Percentiles rank a stretch among this genome's conserved stretches.
Evolutionary conservation across 2,888 invertebrate species (phyloP).

Genomic region (Caenorhabditis sp.): DNA sequence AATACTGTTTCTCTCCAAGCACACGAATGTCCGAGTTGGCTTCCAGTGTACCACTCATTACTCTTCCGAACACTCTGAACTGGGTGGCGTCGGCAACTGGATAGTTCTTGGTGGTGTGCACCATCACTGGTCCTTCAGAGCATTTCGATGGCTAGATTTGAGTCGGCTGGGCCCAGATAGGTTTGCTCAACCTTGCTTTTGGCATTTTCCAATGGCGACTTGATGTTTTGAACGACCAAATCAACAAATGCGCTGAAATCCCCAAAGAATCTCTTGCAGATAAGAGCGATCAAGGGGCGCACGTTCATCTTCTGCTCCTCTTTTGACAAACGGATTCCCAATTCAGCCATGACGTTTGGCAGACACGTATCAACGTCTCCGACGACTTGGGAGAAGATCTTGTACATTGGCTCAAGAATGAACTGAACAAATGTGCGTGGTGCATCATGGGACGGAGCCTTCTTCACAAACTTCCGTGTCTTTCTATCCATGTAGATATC

Average conservation of each 20-base stretch:
- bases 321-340: slow-evolving; percentile 94
- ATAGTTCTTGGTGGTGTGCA: slow-evolving; percentile 99
- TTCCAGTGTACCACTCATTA: slow-evolving; percentile 96
- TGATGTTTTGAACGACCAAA: slow-evolving; percentile 95
- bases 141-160: slow-evolving; percentile 91
- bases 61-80: slow-evolving; percentile 92
- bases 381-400: slow-evolving; percentile 97
- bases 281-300: slow-evolving; percentile 92
- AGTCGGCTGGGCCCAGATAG: slow-evolving; percentile 90
- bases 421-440: slow-evolving; percentile 99
- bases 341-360: slow-evolving; percentile 91
- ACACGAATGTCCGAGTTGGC: slow-evolving; percentile 96
- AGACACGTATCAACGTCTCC: slow-evolving; percentile 97
- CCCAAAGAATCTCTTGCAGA: slow-evolving; percentile 95
- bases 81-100: slow-evolving; percentile 99
- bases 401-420: slow-evolving; percentile 97
- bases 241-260: slow-evolving; percentile 97
- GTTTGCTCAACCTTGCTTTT: slow-evolving; percentile 92
- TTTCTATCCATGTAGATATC: slow-evolving; percentile 96
- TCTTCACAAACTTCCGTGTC: slow-evolving; percentile 95
- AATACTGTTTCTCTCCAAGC: slow-evolving; percentile 97
- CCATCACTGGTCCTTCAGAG: slow-evolving; percentile 89
- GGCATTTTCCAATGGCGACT: slow-evolving; percentile 93
- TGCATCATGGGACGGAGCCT: slow-evolving; percentile 93
- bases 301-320: slow-evolving; percentile 97